phyloP scores from a whole-genome alignment of 2,888 invertebrate species.

The Diloba caeruleocephala region DNA sequence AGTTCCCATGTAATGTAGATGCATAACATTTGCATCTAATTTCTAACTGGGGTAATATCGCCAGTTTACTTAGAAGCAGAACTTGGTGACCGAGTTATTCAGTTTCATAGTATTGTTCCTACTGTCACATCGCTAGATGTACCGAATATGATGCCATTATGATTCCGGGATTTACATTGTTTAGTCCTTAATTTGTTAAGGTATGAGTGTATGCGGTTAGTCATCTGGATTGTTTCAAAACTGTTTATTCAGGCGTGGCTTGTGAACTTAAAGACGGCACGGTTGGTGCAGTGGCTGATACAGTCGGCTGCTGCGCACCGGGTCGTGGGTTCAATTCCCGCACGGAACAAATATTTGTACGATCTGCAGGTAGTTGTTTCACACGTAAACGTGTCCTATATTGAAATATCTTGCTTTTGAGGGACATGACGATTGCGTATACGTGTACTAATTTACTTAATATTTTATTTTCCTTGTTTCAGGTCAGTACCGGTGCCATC shows the following conservation, averaged over 20 bases:
- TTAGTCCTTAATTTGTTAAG: neutral
- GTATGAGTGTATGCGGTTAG: constrained; percentile 5
- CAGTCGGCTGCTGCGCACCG: no score
- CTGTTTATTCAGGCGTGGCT: no score
- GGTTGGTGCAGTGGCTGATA: no score
- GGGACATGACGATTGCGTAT: neutral
- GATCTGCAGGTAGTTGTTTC: no score
- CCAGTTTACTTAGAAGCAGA: constrained; percentile 25
- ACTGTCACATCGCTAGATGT: constrained; percentile 2
- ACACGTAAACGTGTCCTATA: no score
- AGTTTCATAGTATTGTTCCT: constrained; percentile 30
- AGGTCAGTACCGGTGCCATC: constrained; percentile 50
- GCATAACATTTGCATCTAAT: constrained; percentile 50
- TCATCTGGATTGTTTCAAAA: no score
- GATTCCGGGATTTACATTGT: constrained; percentile 28
- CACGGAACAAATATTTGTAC: no score
- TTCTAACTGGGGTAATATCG: constrained; percentile 37
- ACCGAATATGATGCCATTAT: constrained; percentile 21
- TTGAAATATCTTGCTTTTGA: no score
- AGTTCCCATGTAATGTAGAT: constrained; percentile 43
- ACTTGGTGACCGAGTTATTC: constrained; percentile 43
- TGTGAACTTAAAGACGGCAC: no score
- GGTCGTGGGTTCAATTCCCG: no score
- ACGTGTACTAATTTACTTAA: constrained; percentile 19
- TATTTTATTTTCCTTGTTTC: constrained; percentile 53